These are phyloP conservation scores for Aurelia aurita DNA, from an alignment of 30 jellyfish, hydroid and myxozoan species.

Conservation along the genomic window DNA sequence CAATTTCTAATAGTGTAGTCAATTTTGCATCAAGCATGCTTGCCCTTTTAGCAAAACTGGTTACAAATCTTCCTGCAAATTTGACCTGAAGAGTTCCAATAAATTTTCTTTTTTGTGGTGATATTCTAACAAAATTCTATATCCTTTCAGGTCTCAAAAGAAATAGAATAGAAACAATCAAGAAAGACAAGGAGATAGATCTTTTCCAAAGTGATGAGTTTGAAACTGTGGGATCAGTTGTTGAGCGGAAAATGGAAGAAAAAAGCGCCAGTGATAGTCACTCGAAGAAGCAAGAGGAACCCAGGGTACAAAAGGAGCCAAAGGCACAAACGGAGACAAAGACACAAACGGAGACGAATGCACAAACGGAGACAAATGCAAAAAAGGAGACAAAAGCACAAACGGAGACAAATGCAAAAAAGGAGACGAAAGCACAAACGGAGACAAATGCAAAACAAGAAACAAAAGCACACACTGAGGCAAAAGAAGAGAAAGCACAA, in stretches of 20 bases:
- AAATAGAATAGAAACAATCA: conserved; percentile 37
- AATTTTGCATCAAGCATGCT: too few species aligned
- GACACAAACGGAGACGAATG: background rate
- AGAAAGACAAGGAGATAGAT: conserved; percentile 60
- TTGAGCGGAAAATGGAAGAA: conserved; percentile 42
- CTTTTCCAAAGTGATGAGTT: conserved; percentile 25
- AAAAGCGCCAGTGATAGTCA: background rate
- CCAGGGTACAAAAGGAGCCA: background rate
- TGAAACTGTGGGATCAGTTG: conserved; percentile 68
- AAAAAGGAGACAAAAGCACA: too few species aligned
- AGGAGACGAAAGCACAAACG: background rate
- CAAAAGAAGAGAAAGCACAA: background rate
- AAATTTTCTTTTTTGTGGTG: background rate
- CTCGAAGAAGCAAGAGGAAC: background rate
- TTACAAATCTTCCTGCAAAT: background rate
- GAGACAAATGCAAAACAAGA: background rate
- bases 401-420: background rate
- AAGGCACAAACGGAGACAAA: conserved; percentile 14
- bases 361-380: too few species aligned
- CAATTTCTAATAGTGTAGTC: too few species aligned
- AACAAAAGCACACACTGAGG: too few species aligned
- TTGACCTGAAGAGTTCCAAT: background rate
- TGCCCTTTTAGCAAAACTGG: too few species aligned
- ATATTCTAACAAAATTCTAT: background rate
- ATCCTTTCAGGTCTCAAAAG: conserved; percentile 40